A percentile compares a stretch with the other conserved stretches of the same genome.
Conservation (phyloP, 2,888 invertebrate species). For the Lottia gigantea region DNA sequence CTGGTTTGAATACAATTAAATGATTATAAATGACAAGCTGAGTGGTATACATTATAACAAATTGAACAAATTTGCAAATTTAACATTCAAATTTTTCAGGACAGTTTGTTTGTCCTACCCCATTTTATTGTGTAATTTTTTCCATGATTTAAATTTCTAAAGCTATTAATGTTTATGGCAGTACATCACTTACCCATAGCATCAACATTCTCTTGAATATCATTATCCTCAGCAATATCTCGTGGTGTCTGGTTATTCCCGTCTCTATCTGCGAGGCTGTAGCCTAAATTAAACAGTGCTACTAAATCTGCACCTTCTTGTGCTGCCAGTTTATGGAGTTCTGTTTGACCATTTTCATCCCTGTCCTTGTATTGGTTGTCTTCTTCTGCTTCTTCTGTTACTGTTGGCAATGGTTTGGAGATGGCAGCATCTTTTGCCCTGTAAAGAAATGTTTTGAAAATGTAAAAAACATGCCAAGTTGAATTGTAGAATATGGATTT, state of each 20-base stretch:
- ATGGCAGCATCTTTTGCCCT: slow-evolving; percentile 51
- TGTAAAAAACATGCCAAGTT: too few species aligned
- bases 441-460: slow-evolving; percentile 5
- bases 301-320: slow-evolving; percentile 49
- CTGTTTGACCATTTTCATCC: slow-evolving; percentile 50
- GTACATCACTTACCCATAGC: slow-evolving; percentile 43
- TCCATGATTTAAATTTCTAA: too few species aligned
- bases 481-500: too few species aligned
- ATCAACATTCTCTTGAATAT: slow-evolving; percentile 45
- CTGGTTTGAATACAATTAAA: too few species aligned
- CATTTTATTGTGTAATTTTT: too few species aligned
- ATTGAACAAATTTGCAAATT: too few species aligned
- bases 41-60: too few species aligned
- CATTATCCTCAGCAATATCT: slow-evolving; percentile 51
- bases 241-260: slow-evolving; percentile 48
- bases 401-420: slow-evolving; percentile 50
- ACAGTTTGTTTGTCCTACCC: too few species aligned
- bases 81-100: too few species aligned
- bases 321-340: slow-evolving; percentile 50
- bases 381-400: slow-evolving; percentile 48
- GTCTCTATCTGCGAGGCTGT: slow-evolving; percentile 54
- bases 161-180: too few species aligned
- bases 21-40: too few species aligned
- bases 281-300: slow-evolving; percentile 47
- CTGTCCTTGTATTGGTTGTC: slow-evolving; percentile 42